Conservation (phyloP, 2,113 vertebrate species). For the Chloroceryle aenea region DNA sequence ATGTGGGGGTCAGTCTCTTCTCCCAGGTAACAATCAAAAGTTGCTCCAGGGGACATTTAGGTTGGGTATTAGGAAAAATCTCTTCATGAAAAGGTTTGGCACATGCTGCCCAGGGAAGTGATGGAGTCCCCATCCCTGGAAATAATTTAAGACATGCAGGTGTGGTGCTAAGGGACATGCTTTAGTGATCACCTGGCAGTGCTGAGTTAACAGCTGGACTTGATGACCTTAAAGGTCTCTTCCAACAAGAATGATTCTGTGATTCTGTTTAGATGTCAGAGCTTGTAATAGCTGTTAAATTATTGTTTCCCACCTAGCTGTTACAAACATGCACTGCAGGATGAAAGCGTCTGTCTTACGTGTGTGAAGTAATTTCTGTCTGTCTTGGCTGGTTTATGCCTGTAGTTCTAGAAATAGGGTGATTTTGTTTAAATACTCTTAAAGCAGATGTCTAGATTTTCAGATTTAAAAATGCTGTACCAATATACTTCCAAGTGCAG, state of each 20-base stretch:
- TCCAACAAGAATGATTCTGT: not conserved
- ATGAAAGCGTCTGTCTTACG: not conserved
- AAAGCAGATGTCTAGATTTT: not conserved
- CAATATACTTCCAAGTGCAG: not conserved
- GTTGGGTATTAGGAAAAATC: not conserved
- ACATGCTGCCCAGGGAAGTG: not conserved
- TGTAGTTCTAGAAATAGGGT: not conserved
- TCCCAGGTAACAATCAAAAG: not conserved
- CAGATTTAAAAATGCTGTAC: not conserved
- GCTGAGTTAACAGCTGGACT: not conserved
- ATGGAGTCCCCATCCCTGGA: not conserved
- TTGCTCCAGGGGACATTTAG: not conserved
- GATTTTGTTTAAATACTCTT: not conserved
- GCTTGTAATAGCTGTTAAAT: not conserved
- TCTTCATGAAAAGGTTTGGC: not conserved
- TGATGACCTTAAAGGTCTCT: not conserved
- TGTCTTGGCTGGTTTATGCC: not conserved
- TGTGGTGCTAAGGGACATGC: not conserved
- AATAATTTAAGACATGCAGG: not conserved
- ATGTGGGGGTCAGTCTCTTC: not conserved
- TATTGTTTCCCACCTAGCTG: not conserved
- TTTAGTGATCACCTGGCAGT: not conserved
- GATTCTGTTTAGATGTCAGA: rapidly evolving
- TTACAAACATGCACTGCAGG: not conserved
- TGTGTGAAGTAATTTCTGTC: not conserved